Evolutionary conservation across 1,140 invertebrate species (phyloP).

Genomic region (Zaprionus africanus): DNA sequence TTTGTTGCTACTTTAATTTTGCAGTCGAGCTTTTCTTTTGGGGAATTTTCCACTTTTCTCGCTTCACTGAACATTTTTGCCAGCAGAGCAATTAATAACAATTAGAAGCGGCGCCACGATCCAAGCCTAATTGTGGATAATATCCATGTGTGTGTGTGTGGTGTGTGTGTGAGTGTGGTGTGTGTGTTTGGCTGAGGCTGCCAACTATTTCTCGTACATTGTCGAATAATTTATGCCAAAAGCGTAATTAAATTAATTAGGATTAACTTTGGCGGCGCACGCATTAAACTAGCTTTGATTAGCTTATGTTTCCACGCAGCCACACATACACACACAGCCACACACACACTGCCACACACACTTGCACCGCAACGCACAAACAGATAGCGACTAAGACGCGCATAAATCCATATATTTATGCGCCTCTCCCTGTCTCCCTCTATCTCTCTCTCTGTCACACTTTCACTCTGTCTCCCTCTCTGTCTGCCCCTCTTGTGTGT

Average conservation of each 20-base stretch:
- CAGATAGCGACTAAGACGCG: slow-evolving; percentile 56
- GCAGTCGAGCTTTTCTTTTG: background rate
- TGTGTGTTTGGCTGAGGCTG: background rate
- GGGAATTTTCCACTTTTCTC: slow-evolving; percentile 1
- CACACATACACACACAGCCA: slow-evolving; percentile 50
- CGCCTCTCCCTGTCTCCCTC: background rate
- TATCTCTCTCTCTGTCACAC: background rate
- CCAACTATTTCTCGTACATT: slow-evolving; percentile 56
- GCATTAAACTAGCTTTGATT: slow-evolving; percentile 82
- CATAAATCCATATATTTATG: slow-evolving; percentile 72
- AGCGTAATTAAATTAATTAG: slow-evolving; percentile 83
- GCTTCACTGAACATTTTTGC: slow-evolving; percentile 30
- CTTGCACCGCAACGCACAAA: slow-evolving; percentile 8
- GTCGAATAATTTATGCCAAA: slow-evolving; percentile 77
- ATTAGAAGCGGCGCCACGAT: slow-evolving; percentile 66
- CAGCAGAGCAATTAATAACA: slow-evolving; percentile 69
- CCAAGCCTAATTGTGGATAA: slow-evolving; percentile 70
- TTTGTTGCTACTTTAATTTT: background rate
- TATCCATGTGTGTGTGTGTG: slow-evolving; percentile 49
- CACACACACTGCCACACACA: slow-evolving; percentile 42
- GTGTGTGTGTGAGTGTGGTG: slow-evolving; percentile 18
- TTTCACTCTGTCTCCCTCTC: background rate
- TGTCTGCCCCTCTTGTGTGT: background rate
- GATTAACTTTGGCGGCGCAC: slow-evolving; percentile 81
- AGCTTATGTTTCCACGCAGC: slow-evolving; percentile 71